Evolutionary conservation across 1,140 invertebrate species (phyloP).

Genomic region (Nasonia longicornis): DNA sequence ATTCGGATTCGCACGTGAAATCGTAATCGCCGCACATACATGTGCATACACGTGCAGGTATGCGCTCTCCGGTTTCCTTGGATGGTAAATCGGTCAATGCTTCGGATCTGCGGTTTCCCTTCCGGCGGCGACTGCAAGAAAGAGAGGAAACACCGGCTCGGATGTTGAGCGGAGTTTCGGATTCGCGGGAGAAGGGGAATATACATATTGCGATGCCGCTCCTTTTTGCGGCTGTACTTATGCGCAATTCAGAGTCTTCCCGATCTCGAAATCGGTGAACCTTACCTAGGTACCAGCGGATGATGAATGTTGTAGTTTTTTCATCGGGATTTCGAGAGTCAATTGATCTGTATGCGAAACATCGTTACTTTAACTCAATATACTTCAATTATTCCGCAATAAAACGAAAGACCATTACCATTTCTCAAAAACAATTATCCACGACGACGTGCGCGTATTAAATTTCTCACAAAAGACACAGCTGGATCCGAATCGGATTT

Average conservation of each 20-base stretch:
- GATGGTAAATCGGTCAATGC: slow-evolving; percentile 42
- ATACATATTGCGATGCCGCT: neutral
- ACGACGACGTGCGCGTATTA: too few relatives aligned
- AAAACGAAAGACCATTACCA: neutral
- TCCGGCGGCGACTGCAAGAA: slow-evolving; percentile 28
- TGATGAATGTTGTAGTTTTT: too few relatives aligned
- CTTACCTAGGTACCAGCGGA: too few relatives aligned
- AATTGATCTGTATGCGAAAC: too few relatives aligned
- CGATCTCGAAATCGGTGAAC: slow-evolving; percentile 20
- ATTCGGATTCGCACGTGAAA: neutral
- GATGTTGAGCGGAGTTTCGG: slow-evolving; percentile 15
- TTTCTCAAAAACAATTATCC: too few relatives aligned
- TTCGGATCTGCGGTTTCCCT: slow-evolving; percentile 39
- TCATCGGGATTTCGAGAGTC: too few relatives aligned
- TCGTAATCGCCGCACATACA: neutral
- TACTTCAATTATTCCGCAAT: neutral
- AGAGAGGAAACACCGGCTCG: slow-evolving; percentile 32
- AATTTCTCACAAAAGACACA: too few relatives aligned
- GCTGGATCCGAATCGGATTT: neutral
- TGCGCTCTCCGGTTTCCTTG: slow-evolving; percentile 18
- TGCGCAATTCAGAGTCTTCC: neutral
- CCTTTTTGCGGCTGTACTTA: neutral
- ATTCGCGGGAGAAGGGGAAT: neutral
- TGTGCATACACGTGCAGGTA: neutral
- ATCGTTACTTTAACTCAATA: too few relatives aligned